Conservation (phyloP, 2,113 vertebrate genomes). For the Cyanistes caeruleus region DNA sequence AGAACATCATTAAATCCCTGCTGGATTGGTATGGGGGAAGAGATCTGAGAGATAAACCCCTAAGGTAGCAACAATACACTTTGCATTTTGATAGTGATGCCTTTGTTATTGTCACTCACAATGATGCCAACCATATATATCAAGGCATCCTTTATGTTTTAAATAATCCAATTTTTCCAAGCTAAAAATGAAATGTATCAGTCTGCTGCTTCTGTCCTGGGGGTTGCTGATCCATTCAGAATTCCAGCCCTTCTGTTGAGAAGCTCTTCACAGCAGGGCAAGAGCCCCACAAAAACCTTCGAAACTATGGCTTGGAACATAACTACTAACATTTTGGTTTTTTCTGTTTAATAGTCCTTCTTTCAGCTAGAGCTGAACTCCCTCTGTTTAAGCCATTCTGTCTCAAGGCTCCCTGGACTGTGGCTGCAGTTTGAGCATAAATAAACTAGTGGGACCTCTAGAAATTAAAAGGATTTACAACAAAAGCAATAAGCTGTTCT, state of each 20-base stretch:
- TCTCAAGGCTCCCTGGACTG: neutral
- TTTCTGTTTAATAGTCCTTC: neutral
- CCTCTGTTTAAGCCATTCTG: neutral
- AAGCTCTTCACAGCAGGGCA: neutral
- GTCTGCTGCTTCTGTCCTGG: neutral
- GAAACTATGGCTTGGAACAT: neutral
- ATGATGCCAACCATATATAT: neutral
- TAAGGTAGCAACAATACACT: conserved; percentile 19
- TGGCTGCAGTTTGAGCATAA: neutral
- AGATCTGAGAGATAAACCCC: conserved; percentile 33
- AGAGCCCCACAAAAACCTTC: neutral
- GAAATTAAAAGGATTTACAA: neutral
- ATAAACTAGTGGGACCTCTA: neutral
- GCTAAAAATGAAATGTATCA: neutral
- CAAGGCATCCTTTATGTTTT: conserved; percentile 39
- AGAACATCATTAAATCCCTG: conserved; percentile 50
- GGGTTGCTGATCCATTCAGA: neutral
- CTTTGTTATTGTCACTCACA: conserved; percentile 3
- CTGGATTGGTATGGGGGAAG: neutral
- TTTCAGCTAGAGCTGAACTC: neutral
- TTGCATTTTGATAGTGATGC: conserved; percentile 24
- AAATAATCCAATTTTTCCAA: conserved; percentile 46
- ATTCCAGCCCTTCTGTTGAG: neutral
- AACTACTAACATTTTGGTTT: neutral
- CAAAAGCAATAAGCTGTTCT: neutral